These are phyloP conservation scores for Dipodomys ordii DNA, from an alignment of 2,113 vertebrate genomes.

Conservation along the genomic window DNA sequence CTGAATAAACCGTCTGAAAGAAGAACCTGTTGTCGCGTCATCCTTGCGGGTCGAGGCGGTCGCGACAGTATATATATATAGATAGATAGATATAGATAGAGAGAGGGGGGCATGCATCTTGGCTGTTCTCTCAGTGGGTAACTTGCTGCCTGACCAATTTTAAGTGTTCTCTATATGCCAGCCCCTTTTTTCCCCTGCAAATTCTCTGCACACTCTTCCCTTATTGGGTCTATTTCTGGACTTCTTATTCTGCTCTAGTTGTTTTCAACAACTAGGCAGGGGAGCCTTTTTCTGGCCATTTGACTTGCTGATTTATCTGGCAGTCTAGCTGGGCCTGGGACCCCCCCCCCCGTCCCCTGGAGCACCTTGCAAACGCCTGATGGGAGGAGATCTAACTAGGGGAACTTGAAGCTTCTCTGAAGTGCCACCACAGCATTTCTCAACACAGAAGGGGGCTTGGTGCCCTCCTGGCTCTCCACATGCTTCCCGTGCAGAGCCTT, in stretches of 20 bases:
- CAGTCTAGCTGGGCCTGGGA: background rate
- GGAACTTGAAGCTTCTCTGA: background rate
- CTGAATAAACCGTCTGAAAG: too few relatives aligned
- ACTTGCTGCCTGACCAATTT: background rate
- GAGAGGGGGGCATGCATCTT: background rate
- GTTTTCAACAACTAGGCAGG: background rate
- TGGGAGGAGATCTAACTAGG: too few relatives aligned
- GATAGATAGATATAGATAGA: too few relatives aligned
- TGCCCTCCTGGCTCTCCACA: too few relatives aligned
- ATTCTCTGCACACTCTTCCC: background rate
- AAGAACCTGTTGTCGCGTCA: too few relatives aligned
- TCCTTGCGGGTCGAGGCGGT: too few relatives aligned
- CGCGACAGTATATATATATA: too few relatives aligned
- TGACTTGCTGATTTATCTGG: background rate
- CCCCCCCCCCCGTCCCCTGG: too few relatives aligned
- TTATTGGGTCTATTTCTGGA: background rate
- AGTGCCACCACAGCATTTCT: background rate
- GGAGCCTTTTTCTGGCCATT: background rate
- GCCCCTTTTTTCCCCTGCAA: background rate
- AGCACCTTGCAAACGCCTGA: too few relatives aligned
- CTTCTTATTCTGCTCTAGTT: background rate
- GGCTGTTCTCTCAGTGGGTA: background rate
- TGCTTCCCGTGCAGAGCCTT: rapidly evolving
- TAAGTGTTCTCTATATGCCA: background rate
- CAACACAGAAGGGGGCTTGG: too few relatives aligned